Conservation (phyloP, 2,797 vertebrate species). For the Sebastes oblongus region DNA sequence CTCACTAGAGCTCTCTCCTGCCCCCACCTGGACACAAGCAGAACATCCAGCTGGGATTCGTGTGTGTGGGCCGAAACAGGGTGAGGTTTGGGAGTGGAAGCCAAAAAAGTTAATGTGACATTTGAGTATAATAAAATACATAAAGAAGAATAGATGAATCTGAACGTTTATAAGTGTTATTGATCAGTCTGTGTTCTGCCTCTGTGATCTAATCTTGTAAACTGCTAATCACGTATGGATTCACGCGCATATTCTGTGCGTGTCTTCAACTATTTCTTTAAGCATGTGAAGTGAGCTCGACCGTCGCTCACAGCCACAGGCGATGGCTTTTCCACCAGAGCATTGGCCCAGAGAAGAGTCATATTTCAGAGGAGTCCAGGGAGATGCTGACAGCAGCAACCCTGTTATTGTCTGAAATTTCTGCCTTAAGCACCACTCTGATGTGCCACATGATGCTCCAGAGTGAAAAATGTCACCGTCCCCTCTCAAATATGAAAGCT, state of each 20-base stretch:
- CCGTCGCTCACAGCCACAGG: slow-evolving; percentile 36
- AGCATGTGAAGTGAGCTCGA: slow-evolving; percentile 10
- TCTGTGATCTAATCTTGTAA: not conserved
- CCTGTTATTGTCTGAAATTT: slow-evolving; percentile 72
- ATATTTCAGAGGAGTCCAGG: slow-evolving; percentile 51
- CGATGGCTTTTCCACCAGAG: slow-evolving; percentile 40
- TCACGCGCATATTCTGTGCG: not conserved
- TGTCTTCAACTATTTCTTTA: not conserved
- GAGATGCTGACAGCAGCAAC: slow-evolving; percentile 63
- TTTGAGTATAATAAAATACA: not conserved
- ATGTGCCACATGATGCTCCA: slow-evolving; percentile 58
- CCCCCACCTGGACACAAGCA: slow-evolving; percentile 73
- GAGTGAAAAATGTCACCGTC: slow-evolving; percentile 56
- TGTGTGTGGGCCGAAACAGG: not conserved
- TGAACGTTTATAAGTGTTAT: not conserved
- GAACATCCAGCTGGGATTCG: slow-evolving; percentile 42
- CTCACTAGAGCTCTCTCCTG: slow-evolving; percentile 70
- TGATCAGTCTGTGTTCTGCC: not conserved
- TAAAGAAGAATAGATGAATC: not conserved
- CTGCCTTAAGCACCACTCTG: slow-evolving; percentile 63
- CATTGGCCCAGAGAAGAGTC: slow-evolving; percentile 43
- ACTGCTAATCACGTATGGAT: not conserved
- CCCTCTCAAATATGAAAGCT: slow-evolving; percentile 32
- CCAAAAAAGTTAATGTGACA: not conserved
- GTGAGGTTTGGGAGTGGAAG: not conserved